Base-by-base conservation (phyloP, 2,797 vertebrate genomes). In the Echiichthys vipera region DNA sequence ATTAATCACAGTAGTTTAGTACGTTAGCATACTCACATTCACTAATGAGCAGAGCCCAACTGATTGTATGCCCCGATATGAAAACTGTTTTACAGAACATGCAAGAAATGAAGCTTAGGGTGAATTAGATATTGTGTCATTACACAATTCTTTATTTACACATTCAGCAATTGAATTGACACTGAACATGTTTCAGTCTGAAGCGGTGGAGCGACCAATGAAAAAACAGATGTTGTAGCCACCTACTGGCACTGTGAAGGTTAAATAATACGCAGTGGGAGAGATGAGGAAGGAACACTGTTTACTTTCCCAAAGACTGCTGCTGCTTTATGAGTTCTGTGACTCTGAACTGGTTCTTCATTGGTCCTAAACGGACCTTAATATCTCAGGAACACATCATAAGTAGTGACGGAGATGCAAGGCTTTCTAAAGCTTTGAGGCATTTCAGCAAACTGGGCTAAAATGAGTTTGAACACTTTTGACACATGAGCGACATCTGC, bases 401-500 rank as follows among this genome's bases (percentile, higher is more conserved):
- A 32, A 36, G 11, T 4, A 7, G 25, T 24, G 25, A 15, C 0
- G 1, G 46, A 36, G 7, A 20, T 59, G 61, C 12, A 17, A 27
- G 5, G 18, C 32, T 36, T 36, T 14, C 25, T 32, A 46, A 53
- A 46, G 42, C 51, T 61, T 27, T 25, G 32, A 55, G 15, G 4
- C 1, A 3, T 56, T 65, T 64, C 18, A 27, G 2, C 5, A 39
- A 45, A 54, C 17, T 29, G 18, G 1, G 22, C 5, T 7, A 8
- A 53, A 55, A 18, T 20, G 13, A 3, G 18, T 17, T 53, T 12
- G n/a, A 45, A 46, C 53, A 10, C 39, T 7, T 22, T 10, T 27
- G 24, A n/a, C 18, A 13, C 25, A 45, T 5, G 25, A 46, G 37
- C n/a, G 82, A 49, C 85, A 66, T 40, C 82, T 84, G 58, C 65